Evolutionary conservation across 1,140 invertebrate species (phyloP).

Genomic region (Calosoma granatense): DNA sequence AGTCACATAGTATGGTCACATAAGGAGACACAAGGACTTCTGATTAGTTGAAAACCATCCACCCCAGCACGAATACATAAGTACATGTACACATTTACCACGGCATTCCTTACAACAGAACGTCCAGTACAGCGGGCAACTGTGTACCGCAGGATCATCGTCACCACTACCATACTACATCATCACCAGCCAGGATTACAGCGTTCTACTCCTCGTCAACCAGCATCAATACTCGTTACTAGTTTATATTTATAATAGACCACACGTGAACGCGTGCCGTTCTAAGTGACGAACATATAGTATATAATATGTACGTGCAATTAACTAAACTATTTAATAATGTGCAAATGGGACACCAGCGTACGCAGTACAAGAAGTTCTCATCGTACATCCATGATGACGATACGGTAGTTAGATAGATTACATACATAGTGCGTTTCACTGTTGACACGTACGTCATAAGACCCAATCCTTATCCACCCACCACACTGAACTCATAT

Average conservation of each 20-base stretch:
- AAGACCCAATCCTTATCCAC: background rate
- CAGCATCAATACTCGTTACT: background rate
- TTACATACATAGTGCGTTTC: slow-evolving; percentile 5
- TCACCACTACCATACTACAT: too few species aligned
- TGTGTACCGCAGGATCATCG: too few species aligned
- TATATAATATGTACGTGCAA: background rate
- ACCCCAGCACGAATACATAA: too few species aligned
- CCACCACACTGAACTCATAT: too few species aligned
- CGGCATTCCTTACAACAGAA: too few species aligned
- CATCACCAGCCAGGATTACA: too few species aligned
- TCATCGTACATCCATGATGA: background rate
- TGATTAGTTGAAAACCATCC: too few species aligned
- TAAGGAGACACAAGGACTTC: too few species aligned
- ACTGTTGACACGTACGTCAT: background rate
- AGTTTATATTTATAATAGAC: background rate
- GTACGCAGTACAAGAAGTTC: background rate
- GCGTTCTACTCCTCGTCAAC: background rate
- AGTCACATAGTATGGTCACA: too few species aligned
- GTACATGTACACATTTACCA: too few species aligned
- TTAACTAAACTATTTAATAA: too few species aligned
- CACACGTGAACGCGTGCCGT: background rate
- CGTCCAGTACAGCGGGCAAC: too few species aligned
- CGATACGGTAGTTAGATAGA: background rate
- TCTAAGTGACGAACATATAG: background rate
- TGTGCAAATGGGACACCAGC: slow-evolving; percentile 1